Evolutionary conservation across 1,140 invertebrate genomes (phyloP).

Genomic region (Homalodisca vitripennis): DNA sequence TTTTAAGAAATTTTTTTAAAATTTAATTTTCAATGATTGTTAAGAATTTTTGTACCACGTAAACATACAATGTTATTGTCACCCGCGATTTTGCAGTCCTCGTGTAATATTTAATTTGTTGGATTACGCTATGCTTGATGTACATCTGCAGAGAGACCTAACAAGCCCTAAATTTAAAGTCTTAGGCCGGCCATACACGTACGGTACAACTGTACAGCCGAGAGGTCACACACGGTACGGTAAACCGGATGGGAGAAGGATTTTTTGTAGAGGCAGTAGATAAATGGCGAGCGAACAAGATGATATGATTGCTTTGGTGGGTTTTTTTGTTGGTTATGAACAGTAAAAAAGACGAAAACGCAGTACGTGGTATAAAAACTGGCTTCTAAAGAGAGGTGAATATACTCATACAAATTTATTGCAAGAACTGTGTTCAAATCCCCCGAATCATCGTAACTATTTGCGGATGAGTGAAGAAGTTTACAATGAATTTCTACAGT

Average conservation of each 20-base stretch:
- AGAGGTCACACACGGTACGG: not conserved
- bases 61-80: too few species aligned
- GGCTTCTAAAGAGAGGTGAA: not conserved
- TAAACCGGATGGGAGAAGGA: not conserved
- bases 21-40: too few species aligned
- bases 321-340: not conserved
- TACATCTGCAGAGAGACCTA: too few species aligned
- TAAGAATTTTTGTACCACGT: too few species aligned
- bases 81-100: too few species aligned
- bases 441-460: not conserved
- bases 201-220: slow-evolving; percentile 2
- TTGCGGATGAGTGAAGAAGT: not conserved
- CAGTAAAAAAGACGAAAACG: not conserved
- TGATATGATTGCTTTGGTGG: too few species aligned
- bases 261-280: not conserved
- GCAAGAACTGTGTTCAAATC: not conserved
- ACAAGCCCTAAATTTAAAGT: too few species aligned
- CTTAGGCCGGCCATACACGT: too few species aligned
- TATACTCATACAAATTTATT: too few species aligned
- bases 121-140: too few species aligned
- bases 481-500: not conserved
- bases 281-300: not conserved
- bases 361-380: not conserved
- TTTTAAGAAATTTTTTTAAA: too few species aligned
- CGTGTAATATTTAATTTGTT: too few species aligned